Conservation (phyloP, 2,113 vertebrate species). For the Cavia aperea region DNA sequence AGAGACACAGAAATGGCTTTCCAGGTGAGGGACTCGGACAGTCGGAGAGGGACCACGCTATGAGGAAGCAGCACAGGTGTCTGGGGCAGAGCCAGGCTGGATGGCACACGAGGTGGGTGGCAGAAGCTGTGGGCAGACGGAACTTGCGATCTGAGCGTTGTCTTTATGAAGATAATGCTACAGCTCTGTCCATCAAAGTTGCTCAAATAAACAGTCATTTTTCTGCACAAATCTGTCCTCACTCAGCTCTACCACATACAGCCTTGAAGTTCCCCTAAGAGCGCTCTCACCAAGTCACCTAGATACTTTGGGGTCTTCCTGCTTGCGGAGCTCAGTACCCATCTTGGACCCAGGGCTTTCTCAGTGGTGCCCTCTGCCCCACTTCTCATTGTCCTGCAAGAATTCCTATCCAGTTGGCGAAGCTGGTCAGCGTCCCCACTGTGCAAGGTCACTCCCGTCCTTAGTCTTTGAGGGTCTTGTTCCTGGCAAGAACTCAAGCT, state of each 20-base stretch:
- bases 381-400: fast-evolving
- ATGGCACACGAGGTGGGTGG: background rate
- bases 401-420: background rate
- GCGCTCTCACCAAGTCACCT: background rate
- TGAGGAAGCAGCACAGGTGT: background rate
- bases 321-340: background rate
- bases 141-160: too few species aligned
- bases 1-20: background rate
- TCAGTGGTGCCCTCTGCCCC: background rate
- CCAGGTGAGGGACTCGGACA: background rate
- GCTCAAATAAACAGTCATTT: background rate
- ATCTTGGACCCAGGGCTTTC: background rate
- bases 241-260: background rate
- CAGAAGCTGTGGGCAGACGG: background rate
- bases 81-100: too few species aligned
- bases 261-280: background rate
- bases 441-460: background rate
- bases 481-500: background rate
- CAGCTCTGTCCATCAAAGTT: background rate
- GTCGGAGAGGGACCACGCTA: background rate
- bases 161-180: background rate
- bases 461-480: background rate
- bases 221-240: background rate
- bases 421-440: too few species aligned
- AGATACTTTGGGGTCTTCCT: background rate